phyloP scores from a whole-genome alignment of 2,888 invertebrate species.

The Balanococcus diminutus region DNA sequence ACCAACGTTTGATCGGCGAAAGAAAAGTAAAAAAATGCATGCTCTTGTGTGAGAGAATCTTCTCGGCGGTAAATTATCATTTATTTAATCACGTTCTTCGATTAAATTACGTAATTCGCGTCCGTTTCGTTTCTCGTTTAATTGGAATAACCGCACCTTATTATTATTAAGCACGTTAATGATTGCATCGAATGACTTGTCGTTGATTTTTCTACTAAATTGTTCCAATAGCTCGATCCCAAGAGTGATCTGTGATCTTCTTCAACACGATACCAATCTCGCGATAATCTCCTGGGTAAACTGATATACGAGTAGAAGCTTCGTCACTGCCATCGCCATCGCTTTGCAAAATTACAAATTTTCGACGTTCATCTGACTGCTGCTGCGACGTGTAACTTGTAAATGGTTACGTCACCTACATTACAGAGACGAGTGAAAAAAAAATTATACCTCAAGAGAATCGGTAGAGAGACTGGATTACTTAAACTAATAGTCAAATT shows the following conservation, averaged over 20 bases:
- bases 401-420: background rate
- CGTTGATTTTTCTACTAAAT: background rate
- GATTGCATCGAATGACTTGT: background rate
- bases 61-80: background rate
- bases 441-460: background rate
- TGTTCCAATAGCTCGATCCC: background rate
- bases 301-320: too few species aligned
- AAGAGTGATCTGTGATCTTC: too few species aligned
- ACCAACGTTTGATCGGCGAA: background rate
- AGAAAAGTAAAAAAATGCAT: background rate
- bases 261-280: too few species aligned
- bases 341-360: background rate
- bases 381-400: background rate
- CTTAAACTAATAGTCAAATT: background rate
- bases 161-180: background rate
- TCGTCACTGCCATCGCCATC: background rate
- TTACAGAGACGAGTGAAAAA: background rate
- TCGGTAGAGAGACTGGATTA: background rate
- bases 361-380: background rate
- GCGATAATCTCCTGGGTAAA: too few species aligned
- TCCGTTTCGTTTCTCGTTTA: background rate
- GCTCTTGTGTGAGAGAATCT: background rate
- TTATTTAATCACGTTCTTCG: constrained; percentile 11
- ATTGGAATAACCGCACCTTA: background rate
- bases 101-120: background rate